These are phyloP conservation scores for Pterois miles DNA, from an alignment of 2,797 vertebrate genomes.

Conservation along the genomic window DNA sequence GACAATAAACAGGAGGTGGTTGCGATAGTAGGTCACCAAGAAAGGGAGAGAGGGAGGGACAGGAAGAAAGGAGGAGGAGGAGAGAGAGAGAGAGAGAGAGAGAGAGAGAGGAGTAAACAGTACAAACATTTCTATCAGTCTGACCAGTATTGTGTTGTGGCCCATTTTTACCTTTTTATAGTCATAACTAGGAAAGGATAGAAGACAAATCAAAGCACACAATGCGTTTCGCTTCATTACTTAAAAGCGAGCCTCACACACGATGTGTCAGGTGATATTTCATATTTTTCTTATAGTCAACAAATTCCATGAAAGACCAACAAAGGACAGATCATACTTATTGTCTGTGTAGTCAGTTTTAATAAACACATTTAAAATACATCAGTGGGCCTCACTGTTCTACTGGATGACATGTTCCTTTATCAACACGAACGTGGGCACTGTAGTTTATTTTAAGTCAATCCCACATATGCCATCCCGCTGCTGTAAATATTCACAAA, in stretches of 20 bases:
- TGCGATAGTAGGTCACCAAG: conserved; percentile 56
- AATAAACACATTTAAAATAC: background rate
- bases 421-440: conserved; percentile 19
- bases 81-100: background rate
- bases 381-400: background rate
- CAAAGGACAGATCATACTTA: background rate
- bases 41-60: conserved; percentile 27
- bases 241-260: background rate
- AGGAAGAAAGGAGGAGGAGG: conserved; percentile 19
- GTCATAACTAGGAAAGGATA: background rate
- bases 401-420: conserved; percentile 12
- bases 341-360: background rate
- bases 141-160: conserved; percentile 4
- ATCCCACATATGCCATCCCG: conserved; percentile 6
- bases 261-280: background rate
- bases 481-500: conserved; percentile 1
- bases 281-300: background rate
- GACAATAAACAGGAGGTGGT: conserved; percentile 56
- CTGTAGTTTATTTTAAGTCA: conserved; percentile 18
- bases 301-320: background rate
- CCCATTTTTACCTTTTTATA: background rate
- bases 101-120: background rate
- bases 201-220: background rate
- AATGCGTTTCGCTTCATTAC: background rate
- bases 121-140: conserved; percentile 11